Conservation (phyloP, 2,888 invertebrate species). For the Mesorhabditis belari region DNA sequence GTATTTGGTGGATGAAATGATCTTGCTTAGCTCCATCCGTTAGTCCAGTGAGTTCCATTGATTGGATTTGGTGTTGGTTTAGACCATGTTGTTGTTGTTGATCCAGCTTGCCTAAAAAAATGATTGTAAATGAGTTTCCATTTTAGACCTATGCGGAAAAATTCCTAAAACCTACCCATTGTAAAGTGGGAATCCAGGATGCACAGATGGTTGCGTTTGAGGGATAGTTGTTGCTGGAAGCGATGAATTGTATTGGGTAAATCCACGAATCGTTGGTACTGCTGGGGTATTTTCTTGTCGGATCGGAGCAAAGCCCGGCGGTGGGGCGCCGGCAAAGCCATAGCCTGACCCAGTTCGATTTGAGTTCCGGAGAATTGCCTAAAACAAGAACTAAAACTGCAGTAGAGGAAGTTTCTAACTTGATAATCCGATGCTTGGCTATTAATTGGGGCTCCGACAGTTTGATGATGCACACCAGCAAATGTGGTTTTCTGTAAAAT, state of each 20-base stretch:
- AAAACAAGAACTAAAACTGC: background rate
- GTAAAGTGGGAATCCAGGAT: background rate
- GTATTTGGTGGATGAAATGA: too few relatives aligned
- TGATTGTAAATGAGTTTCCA: too few relatives aligned
- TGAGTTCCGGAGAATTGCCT: background rate
- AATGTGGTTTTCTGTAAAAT: too few relatives aligned
- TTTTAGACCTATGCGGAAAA: too few relatives aligned
- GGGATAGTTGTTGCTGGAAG: too few relatives aligned
- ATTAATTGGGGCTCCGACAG: background rate
- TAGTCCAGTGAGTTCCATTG: too few relatives aligned
- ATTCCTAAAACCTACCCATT: background rate
- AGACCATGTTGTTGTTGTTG: too few relatives aligned
- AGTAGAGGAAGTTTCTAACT: background rate
- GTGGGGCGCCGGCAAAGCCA: background rate
- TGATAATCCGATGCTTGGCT: background rate
- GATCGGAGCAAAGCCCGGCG: slow-evolving; percentile 3
- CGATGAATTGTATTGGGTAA: too few relatives aligned
- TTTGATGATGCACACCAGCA: too few relatives aligned
- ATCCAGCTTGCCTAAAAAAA: too few relatives aligned
- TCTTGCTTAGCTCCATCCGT: too few relatives aligned
- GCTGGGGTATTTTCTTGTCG: background rate
- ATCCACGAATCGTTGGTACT: background rate
- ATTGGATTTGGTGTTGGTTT: too few relatives aligned
- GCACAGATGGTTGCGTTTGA: background rate
- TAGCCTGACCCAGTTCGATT: background rate